A percentile compares a stretch with the other conserved stretches of the same genome.
Conservation (phyloP, 2,113 vertebrate species). For the Galeopterus variegatus region DNA sequence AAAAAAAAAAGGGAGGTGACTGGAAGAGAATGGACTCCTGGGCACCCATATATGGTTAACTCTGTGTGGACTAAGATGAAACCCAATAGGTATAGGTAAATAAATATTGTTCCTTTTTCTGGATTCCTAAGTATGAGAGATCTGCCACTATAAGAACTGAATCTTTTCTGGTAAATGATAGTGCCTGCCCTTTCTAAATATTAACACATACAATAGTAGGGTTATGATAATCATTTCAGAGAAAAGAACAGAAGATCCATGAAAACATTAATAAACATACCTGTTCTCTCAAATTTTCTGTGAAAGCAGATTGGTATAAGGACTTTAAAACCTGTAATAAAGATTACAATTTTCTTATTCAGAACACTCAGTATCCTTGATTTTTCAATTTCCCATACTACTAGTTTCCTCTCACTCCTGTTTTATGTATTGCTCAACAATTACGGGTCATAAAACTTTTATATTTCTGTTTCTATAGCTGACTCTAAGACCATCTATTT, state of each 20-base stretch:
- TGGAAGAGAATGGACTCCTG: neutral
- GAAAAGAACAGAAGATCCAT: neutral
- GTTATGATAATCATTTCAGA: conserved; percentile 24
- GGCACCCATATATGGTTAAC: neutral
- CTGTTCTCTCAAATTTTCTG: conserved; percentile 4
- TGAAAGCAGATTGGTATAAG: neutral
- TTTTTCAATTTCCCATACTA: neutral
- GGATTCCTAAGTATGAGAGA: neutral
- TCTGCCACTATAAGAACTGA: neutral
- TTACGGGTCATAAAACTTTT: too few relatives aligned
- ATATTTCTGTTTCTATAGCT: neutral
- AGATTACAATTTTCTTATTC: neutral
- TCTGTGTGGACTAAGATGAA: neutral
- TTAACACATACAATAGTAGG: neutral
- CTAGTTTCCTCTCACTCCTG: conserved; percentile 3
- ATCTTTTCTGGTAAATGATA: neutral
- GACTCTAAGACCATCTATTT: neutral
- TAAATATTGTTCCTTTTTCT: neutral
- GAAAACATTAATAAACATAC: conserved; percentile 1
- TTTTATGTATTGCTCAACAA: neutral
- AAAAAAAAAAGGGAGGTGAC: neutral
- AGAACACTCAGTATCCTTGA: neutral
- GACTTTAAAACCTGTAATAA: neutral
- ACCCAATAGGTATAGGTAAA: neutral
- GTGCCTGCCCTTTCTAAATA: neutral